Evolutionary conservation across 2,888 invertebrate species (phyloP), one percentile per base, ranked within the genome.

Genomic region (Hanleya hanleyi): DNA sequence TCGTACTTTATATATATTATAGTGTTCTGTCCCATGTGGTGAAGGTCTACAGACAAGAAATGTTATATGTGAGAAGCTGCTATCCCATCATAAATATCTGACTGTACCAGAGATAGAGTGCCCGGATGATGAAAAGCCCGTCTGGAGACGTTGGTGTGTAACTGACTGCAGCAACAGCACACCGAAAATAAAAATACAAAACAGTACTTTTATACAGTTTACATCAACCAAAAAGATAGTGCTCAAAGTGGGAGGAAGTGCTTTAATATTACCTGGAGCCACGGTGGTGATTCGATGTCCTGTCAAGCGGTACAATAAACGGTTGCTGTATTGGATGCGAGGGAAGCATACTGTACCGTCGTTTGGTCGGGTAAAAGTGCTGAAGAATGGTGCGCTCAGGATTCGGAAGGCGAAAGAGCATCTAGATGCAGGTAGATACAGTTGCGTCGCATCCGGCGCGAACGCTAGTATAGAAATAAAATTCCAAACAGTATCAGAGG

Each of bases 291-390:
- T 87, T 38, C 80, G 82, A 67, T 88, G 89, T 76, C 85, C 86
- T 15, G 85, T 85, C 18, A 80, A 81, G 26, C 84, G 84, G 15
- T 79, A 84, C 73, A 82, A 82, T 70, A 79, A 82, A 70, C 81
- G 77, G n/a, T 74, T 77, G 50, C 80, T 87, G n/a, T 78, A 79
- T n/a, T 89, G 89, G 89, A 76, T 81, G 38, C 84, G 81, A 73
- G 76, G 85, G 74, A 85, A 81, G 1, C 37, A 35, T 7, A 22
- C n/a, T 5, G 37, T 64, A 37, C 38, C 33, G n/a, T 18, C 64
- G 12, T 18, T 22, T 18, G 64, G 64, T n/a, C 18, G 64, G n/a
- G 38, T 64, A 18, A 64, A 64, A 12, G 64, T 35, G 15, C 35
- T 64, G 35, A 64, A 64, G 36, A 64, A 37, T 26, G 64, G 64